Base-by-base conservation (phyloP, 2,888 invertebrate species). In the Drosophila leonis region DNA sequence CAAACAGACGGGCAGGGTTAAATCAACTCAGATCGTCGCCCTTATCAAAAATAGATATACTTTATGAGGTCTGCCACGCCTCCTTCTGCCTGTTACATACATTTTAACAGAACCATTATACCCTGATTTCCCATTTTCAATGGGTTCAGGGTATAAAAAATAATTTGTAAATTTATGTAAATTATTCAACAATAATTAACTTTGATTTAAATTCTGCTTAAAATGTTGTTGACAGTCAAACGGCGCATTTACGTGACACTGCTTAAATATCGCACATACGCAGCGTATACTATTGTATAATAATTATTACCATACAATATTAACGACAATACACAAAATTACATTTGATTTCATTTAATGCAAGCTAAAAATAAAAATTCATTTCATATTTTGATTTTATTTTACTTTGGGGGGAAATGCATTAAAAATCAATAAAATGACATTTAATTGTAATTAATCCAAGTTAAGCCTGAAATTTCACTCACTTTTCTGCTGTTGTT, bases 361-460 rank as follows among this genome's bases (percentile, higher is more conserved):
- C 12, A 31, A 12, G 6, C 6, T 10, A 29, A 13, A 15, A 13
- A 24, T 15, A 27, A 44, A 44, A 15, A 20, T 12, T 20, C 12
- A 42, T 12, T 48, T 48, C n/a, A 29, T 29, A 48, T 48, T 48
- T 46, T 27, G n/a, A 46, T 46, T 48, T n/a, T n/a, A n/a, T 29
- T 48, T 48, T 12, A 31, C 12, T 49, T 12, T 9, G n/a, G 29
- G 9, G 12, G 10, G 4, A n/a, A 29, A 48, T 31, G 18, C 48
- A 29, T 12, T 12, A 1, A 18, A 46, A 49, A 49, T 49, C 48
- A 49, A 49, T 49, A 18, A 49, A 49, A 49, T 49, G 4, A 12
- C 29, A 49, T 49, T 49, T 31, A 29, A 31, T 18, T 31, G 48
- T 49, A 31, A 49, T 49, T 31, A 49, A 49, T n/a, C 48, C 48